Percentiles rank a stretch among this genome's conserved stretches.
These are phyloP conservation scores for Eupithecia tripunctaria DNA, from an alignment of 2,888 invertebrate species.

Conservation along the genomic window DNA sequence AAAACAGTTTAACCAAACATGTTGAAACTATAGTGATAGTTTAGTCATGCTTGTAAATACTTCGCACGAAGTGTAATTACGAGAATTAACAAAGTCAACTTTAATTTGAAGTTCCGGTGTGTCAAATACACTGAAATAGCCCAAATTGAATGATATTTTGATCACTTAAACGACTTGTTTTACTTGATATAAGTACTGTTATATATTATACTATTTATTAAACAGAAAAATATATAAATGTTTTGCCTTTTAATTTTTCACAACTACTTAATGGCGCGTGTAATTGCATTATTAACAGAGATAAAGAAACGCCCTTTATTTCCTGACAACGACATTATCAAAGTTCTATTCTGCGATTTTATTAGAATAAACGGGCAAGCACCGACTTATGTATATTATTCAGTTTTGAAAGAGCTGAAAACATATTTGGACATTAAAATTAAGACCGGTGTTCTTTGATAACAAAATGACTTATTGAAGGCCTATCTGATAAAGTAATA, in stretches of 20 bases:
- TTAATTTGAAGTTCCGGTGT: slow-evolving; percentile 38
- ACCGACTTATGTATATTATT: not conserved
- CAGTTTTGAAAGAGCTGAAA: not conserved
- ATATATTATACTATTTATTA: not conserved
- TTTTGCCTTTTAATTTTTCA: not conserved
- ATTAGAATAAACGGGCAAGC: not conserved
- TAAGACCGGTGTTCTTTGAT: not conserved
- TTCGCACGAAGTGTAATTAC: slow-evolving; percentile 21
- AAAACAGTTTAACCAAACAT: not conserved
- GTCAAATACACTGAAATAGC: slow-evolving; percentile 31
- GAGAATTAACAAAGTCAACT: slow-evolving; percentile 22
- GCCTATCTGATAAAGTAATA: not conserved
- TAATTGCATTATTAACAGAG: not conserved
- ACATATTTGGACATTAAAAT: not conserved
- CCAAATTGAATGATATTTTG: slow-evolving; percentile 39
- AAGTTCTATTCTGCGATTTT: not conserved
- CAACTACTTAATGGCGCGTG: slow-evolving; percentile 1
- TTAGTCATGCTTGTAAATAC: slow-evolving; percentile 3
- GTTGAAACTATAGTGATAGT: not conserved
- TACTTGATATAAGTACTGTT: not conserved
- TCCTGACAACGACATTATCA: slow-evolving; percentile 6
- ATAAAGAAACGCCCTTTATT: slow-evolving; percentile 16
- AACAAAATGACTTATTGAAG: too few relatives aligned
- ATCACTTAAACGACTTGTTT: slow-evolving; percentile 19
- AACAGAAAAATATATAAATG: not conserved